Evolutionary conservation across 2,113 vertebrate species (phyloP).

Genomic region (Tylochromis polylepis): DNA sequence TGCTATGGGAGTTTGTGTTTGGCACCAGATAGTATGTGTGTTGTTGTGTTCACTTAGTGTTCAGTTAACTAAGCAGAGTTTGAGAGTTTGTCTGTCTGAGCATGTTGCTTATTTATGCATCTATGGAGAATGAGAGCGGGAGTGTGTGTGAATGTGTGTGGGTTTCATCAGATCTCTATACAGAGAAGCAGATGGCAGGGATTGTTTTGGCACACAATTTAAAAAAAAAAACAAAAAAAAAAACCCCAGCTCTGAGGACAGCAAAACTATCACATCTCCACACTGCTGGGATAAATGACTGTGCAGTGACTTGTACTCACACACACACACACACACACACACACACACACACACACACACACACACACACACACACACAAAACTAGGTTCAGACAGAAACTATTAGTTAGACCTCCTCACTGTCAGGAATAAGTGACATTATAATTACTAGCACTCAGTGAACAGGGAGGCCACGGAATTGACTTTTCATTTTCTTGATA

Average conservation of each 20-base stretch:
- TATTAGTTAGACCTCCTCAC: not conserved
- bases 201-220: conserved; percentile 48
- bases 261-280: conserved; percentile 30
- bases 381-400: not conserved
- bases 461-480: not conserved
- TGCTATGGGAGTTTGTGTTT: not conserved
- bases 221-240: not conserved
- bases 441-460: not conserved
- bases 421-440: not conserved
- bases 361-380: not conserved
- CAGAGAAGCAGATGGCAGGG: conserved; percentile 57
- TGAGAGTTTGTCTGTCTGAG: not conserved
- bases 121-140: not conserved
- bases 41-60: not conserved
- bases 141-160: not conserved
- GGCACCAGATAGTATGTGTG: not conserved
- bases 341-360: not conserved
- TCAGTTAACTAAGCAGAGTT: not conserved
- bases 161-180: conserved; percentile 29
- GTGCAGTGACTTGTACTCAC: not conserved
- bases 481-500: not conserved
- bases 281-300: conserved; percentile 33
- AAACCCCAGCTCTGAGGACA: not conserved
- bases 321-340: not conserved
- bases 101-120: not conserved